Base-by-base conservation (phyloP, 2,888 invertebrate genomes). In the Orthonychiurus folsomi region DNA sequence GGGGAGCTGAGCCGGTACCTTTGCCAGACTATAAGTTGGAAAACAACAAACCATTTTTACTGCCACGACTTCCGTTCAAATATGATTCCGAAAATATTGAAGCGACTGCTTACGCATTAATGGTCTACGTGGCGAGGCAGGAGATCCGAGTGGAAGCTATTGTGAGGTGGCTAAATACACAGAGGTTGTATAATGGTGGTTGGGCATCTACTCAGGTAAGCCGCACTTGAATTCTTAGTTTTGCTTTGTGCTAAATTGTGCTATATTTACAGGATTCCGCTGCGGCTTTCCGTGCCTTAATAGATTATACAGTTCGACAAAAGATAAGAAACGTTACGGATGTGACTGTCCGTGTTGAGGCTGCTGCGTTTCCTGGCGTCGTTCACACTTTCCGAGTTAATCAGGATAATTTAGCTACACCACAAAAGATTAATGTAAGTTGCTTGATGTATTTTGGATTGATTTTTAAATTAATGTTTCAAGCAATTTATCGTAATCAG, bases 1-100 rank as follows among this genome's bases (percentile, higher is more conserved):
- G 93, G 91, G 90, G 89, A 58, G 83, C 86, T 65, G 85, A 88
- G 70, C 79, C 81, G 20, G 83, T 93, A 1, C 91, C 92, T 0
- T 83, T 83, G 64, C 89, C 91, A 0, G 90, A 91, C 0, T 85
- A 84, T 70, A 92, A 92, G 78, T 81, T 87, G 74, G 93, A 93
- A 79, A 93, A 93, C 79, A 92, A 93, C 75, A 89, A 90, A 75
- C 91, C 91, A 5, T 94, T 92, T 82, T 80, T 89, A 0, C 79
- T 93, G 65, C 93, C 95, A 0, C 84, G 95, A 0, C 79, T 92
- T 63, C 91, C 93, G 0, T 91, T 93, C 77, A 85, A 84, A 72
- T 90, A 86, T 76, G 96, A 96, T 79, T 85, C 91, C 0, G 86
- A 89, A 75, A 95, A 94, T 76, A 87, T 95, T 55, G 93, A 93